These are phyloP conservation scores for Halictus ligatus DNA, from an alignment of 2,888 invertebrate species.

Conservation along the genomic window DNA sequence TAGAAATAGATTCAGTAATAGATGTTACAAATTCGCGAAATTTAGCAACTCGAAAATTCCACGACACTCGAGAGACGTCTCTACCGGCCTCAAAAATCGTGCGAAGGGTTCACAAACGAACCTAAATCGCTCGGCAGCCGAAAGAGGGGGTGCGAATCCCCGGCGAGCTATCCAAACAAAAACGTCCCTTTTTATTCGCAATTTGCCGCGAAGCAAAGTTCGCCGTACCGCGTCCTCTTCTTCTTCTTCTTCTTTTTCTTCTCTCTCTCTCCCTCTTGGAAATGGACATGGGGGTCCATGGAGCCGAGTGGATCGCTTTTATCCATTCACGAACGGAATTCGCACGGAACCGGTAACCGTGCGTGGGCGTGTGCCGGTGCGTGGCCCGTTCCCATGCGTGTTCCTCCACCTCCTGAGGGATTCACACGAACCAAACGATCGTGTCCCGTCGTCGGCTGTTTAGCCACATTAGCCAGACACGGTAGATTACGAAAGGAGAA, in stretches of 20 bases:
- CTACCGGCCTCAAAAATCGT: neutral
- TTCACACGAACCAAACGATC: neutral
- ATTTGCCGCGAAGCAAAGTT: neutral
- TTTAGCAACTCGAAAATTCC: neutral
- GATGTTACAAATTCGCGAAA: too few species aligned
- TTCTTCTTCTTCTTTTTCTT: too few species aligned
- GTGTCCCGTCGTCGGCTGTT: constrained; percentile 3
- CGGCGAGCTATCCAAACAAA: neutral
- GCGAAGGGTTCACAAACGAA: neutral
- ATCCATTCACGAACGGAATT: neutral
- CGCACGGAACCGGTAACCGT: neutral
- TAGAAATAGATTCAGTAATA: too few species aligned
- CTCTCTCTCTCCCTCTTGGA: neutral
- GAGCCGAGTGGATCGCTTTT: neutral
- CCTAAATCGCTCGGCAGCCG: neutral
- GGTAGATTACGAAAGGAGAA: constrained; percentile 8
- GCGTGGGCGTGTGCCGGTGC: neutral
- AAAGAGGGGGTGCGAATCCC: neutral
- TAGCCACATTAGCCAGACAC: constrained; percentile 1
- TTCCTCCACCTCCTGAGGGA: neutral
- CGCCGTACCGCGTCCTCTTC: neutral
- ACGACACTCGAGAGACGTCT: neutral
- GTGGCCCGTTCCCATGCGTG: neutral
- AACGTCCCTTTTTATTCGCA: neutral
- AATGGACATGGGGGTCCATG: neutral